Percentiles rank a stretch among this genome's conserved stretches.
Evolutionary conservation across 2,113 vertebrate genomes (phyloP).

Genomic region (Helogale parvula): DNA sequence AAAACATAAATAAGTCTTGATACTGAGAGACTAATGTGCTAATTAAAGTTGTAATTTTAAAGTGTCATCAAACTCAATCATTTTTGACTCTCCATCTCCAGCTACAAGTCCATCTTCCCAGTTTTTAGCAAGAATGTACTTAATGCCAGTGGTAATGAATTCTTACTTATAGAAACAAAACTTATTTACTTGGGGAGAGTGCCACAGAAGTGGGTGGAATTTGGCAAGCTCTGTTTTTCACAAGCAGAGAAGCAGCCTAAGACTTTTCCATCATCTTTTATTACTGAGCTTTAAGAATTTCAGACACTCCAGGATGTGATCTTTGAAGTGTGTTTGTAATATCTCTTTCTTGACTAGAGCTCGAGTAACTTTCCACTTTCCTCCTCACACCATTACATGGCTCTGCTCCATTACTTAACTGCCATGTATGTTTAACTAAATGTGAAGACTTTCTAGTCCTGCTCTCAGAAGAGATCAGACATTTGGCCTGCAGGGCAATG

Average conservation of each 20-base stretch:
- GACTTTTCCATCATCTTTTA: not conserved
- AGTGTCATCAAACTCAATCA: not conserved
- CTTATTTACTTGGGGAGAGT: not conserved
- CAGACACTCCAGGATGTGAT: not conserved
- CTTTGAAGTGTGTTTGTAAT: not conserved
- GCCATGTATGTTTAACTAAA: not conserved
- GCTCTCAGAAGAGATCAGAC: not conserved
- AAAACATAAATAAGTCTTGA: not conserved
- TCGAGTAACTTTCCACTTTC: not conserved
- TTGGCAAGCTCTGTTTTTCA: not conserved
- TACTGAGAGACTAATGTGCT: not conserved
- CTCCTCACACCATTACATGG: not conserved
- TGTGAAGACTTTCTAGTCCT: not conserved
- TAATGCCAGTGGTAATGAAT: not conserved
- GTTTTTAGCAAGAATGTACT: constrained; percentile 1
- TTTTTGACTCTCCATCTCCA: not conserved
- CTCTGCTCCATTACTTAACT: not conserved
- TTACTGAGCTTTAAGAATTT: not conserved
- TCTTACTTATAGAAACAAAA: not conserved
- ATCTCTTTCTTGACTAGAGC: not conserved
- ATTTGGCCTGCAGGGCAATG: not conserved
- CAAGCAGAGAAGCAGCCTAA: not conserved
- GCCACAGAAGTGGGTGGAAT: not conserved
- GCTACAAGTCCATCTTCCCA: not conserved
- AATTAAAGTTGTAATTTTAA: not conserved